Evolutionary conservation across 2,797 vertebrate species (phyloP).

Genomic region (Lacerta bilineata): DNA sequence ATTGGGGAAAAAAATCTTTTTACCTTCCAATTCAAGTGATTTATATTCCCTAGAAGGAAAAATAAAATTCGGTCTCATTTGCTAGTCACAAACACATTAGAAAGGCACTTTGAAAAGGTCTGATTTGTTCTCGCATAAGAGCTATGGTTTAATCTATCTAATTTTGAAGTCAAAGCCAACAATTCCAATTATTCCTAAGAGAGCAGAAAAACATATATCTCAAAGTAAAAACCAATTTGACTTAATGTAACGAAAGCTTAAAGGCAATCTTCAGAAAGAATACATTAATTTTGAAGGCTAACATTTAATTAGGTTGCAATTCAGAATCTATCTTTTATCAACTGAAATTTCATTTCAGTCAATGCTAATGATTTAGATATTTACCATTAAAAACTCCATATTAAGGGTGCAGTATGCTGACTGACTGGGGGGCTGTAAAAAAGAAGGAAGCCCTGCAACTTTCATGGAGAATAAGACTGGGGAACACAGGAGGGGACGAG

Average conservation of each 20-base stretch:
- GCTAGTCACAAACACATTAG: background rate
- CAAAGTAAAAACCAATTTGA: slow-evolving; percentile 29
- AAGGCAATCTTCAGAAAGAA: slow-evolving; percentile 42
- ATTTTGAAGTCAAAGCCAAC: background rate
- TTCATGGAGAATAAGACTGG: background rate
- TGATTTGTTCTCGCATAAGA: background rate
- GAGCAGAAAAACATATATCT: slow-evolving; percentile 10
- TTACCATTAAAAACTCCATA: background rate
- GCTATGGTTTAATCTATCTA: background rate
- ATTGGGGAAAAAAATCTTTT: background rate
- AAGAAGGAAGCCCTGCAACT: background rate
- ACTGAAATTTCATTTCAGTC: slow-evolving; percentile 1
- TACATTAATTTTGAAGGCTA: slow-evolving; percentile 34
- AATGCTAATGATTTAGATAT: slow-evolving; percentile 18
- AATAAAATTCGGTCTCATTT: background rate
- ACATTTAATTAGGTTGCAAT: slow-evolving; percentile 17
- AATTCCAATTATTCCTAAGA: slow-evolving; percentile 3
- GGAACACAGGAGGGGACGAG: too few relatives aligned
- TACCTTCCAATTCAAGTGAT: fast-evolving
- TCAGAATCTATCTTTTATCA: slow-evolving; percentile 28
- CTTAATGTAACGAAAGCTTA: slow-evolving; percentile 15
- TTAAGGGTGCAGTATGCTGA: background rate
- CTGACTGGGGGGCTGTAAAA: background rate
- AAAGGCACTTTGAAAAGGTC: background rate
- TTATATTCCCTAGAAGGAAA: background rate